Conservation (phyloP, 1,140 invertebrate species). For the Pachyrhynchus sulphureomaculatus region DNA sequence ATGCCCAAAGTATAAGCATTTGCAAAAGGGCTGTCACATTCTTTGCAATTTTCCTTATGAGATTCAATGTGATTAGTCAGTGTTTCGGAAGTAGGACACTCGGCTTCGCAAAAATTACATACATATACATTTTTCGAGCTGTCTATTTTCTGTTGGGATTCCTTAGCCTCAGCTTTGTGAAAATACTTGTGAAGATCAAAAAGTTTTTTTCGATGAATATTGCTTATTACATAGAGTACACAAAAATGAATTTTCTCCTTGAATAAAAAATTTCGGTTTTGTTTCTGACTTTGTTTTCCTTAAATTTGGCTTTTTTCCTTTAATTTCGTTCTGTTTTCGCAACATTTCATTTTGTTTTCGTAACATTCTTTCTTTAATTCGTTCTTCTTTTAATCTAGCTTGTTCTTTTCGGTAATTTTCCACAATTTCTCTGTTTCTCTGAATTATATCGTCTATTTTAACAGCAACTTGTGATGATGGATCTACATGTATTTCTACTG, state of each 20-base stretch:
- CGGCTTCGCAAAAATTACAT: constrained; percentile 20
- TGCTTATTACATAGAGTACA: constrained; percentile 1
- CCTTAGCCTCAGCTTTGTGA: constrained; percentile 4
- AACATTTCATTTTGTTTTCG: not conserved
- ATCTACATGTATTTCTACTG: not conserved
- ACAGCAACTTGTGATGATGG: too few species aligned
- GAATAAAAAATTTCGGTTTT: too few species aligned
- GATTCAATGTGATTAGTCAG: not conserved
- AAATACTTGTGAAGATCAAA: constrained; percentile 10
- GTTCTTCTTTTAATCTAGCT: not conserved
- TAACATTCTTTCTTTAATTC: not conserved
- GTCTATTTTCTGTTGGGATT: not conserved
- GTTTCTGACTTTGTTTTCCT: too few species aligned
- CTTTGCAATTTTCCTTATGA: constrained; percentile 17
- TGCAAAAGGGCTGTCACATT: not conserved
- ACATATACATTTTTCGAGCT: constrained; percentile 2
- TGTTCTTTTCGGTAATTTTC: not conserved
- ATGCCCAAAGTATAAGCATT: constrained; percentile 20
- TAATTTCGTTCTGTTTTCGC: not conserved
- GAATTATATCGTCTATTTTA: not conserved
- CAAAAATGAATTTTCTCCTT: not conserved
- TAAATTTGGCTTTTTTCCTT: not conserved
- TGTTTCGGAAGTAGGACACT: not conserved
- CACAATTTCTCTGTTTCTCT: not conserved
- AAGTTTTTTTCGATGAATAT: constrained; percentile 2